These are phyloP conservation scores for Tolypeutes matacus DNA, from an alignment of 2,797 vertebrate species.

Conservation along the genomic window DNA sequence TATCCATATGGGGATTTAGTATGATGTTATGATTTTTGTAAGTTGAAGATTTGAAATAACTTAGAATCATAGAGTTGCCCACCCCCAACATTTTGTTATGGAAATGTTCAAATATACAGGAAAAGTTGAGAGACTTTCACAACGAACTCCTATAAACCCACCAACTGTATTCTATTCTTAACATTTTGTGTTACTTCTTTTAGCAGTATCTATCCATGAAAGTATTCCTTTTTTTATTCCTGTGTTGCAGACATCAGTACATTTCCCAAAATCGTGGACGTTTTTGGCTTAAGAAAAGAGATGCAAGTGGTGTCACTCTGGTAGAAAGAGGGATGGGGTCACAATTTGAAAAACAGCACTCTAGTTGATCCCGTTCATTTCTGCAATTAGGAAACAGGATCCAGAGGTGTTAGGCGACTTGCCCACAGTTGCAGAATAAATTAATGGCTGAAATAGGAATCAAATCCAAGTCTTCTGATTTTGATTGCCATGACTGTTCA, in stretches of 20 bases:
- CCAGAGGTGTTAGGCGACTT: not conserved
- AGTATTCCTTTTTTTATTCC: conserved; percentile 3
- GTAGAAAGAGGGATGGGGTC: not conserved
- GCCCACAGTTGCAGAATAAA: not conserved
- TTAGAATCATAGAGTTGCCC: conserved; percentile 29
- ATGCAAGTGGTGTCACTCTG: not conserved
- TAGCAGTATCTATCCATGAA: not conserved
- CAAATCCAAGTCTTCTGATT: not conserved
- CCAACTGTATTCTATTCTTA: not conserved
- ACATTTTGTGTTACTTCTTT: not conserved
- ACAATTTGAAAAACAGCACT: not conserved
- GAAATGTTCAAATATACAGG: not conserved
- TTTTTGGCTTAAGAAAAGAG: conserved; percentile 51
- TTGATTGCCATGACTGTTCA: not conserved
- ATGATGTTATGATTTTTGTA: conserved; percentile 20
- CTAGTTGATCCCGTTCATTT: not conserved
- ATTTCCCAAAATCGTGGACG: not conserved
- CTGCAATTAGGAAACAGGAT: not conserved
- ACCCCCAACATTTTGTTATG: conserved; percentile 3
- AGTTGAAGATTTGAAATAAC: conserved; percentile 46
- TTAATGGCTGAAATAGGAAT: not conserved
- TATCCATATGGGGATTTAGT: not conserved
- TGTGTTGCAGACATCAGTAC: not conserved
- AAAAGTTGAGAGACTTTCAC: conserved; percentile 46
- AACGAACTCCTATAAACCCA: not conserved